Percentiles rank a stretch among this genome's conserved stretches.
These are phyloP conservation scores for Nematolebias whitei DNA, from an alignment of 2,113 vertebrate species.

Conservation along the genomic window DNA sequence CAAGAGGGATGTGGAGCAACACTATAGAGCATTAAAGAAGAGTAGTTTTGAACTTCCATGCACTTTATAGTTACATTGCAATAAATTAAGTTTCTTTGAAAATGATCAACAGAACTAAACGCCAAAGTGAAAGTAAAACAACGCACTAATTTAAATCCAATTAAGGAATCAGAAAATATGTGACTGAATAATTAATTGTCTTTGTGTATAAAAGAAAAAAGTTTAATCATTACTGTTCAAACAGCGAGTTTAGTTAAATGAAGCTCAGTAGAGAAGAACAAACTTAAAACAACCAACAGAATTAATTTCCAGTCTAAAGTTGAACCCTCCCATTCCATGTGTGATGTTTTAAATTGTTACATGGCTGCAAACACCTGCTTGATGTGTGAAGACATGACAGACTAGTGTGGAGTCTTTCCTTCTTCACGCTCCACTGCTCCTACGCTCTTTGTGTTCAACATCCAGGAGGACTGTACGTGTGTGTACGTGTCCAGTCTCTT, in stretches of 20 bases:
- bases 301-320: constrained; percentile 2
- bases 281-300: background rate
- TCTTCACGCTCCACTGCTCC: background rate
- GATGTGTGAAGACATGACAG: background rate
- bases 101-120: constrained; percentile 15
- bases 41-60: constrained; percentile 7
- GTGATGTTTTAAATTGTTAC: background rate
- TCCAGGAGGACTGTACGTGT: background rate
- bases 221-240: too few relatives aligned
- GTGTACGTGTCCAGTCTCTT: background rate
- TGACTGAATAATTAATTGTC: background rate
- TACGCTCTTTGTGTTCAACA: background rate
- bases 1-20: constrained; percentile 20
- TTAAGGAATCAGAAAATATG: constrained; percentile 1
- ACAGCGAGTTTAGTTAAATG: background rate
- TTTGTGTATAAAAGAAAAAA: background rate
- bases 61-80: background rate
- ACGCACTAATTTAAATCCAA: background rate
- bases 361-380: background rate
- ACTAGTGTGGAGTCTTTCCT: background rate
- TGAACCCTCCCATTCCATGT: background rate
- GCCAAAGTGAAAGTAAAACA: constrained; percentile 13
- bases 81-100: constrained; percentile 26
- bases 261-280: too few relatives aligned
- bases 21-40: constrained; percentile 11